Base-by-base conservation (phyloP, 2,797 vertebrate species). In the Lacerta bilineata region DNA sequence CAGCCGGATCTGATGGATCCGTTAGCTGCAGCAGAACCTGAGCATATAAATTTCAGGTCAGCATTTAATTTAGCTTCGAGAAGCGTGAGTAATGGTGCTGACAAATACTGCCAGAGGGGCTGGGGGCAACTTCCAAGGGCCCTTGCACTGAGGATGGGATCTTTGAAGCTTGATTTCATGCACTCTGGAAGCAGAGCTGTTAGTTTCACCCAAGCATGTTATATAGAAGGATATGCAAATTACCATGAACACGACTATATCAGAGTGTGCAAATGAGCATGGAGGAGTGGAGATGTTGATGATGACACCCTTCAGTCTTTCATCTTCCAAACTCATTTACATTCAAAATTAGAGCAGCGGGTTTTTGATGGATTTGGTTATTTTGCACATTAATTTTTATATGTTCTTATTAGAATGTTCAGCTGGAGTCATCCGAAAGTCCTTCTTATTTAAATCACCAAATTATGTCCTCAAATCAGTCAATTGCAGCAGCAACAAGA, bases 291-390 rank as follows among this genome's bases (percentile, higher is more conserved):
- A 86, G 61, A 86, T 81, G 79, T 55, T 75, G 69, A 81, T 82
- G 71, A 46, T 43, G 76, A 75, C 72, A 81, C 69, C 59, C 82
- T 84, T 88, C 39, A 80, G 78, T 50, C 80, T 89, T 86, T 86
- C 84, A 89, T 89, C 84, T 89, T 76, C 43, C 29, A 86, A 89
- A 69, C 61, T 81, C 33, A 89, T 89, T 86, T 89, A 41, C 84
- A 86, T 89, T 81, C 75, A 75, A 80, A 86, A 89, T 86, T 86
- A 81, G 79, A 68, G 13, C 29, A 75, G 79, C 55, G 36, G 33
- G 3, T n/a, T 85, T 84, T 80, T 87, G 68, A 66, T 76, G 71
- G 59, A 46, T 89, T 74, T 61, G 59, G n/a, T 74, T 43, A 89
- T 82, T 81, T 77, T 86, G 78, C 61, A 82, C 39, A 87, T 87